Base-by-base conservation (phyloP, 2,888 invertebrate genomes). In the Plutella xylostella region DNA sequence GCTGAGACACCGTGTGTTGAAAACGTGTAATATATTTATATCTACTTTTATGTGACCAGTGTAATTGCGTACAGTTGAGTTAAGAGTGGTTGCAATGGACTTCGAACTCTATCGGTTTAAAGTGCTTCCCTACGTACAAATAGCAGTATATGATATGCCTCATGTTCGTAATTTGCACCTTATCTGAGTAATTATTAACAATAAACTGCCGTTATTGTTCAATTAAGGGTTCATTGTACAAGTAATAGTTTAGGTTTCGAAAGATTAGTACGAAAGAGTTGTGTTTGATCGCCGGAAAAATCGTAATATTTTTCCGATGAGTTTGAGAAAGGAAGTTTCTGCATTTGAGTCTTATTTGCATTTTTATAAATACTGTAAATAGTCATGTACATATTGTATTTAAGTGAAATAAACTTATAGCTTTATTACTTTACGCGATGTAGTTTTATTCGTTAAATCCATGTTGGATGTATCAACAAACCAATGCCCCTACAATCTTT, bases 311-410 rank as follows among this genome's bases (percentile, higher is more conserved):
- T 25, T 25, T 5, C 25, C 25, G 5, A 5, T 25, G 6, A 11
- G 25, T 7, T 25, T 25, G 9, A 5, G 9, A n/a, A n/a, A n/a
- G n/a, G n/a, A n/a, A n/a, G n/a, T n/a, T n/a, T 25, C 9, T 5
- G 18, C 17, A 35, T 17, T 35, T 6, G n/a, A 15, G 2, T 17
- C 11, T 11, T 15, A 4, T 18, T 35, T 35, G 35, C 35, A 19
- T 35, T 35, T 35, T 35, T 35, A 7, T 35, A 35, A 14, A 17
- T 7, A 11, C 2, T 67, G 68, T 72, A 72, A 65, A 70, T 66
- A 57, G 35, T 17, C 48, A 45, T 43, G 43, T 43, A n/a, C 22
- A 35, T 43, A 43, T 41, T 19, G n/a, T 30, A 15, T 28, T 12
- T 6, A n/a, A 40, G 11, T 22, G 14, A 14, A 12, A 3, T 33